phyloP scores from a whole-genome alignment of 2,797 vertebrate species.

The Sebastes diploproa region DNA sequence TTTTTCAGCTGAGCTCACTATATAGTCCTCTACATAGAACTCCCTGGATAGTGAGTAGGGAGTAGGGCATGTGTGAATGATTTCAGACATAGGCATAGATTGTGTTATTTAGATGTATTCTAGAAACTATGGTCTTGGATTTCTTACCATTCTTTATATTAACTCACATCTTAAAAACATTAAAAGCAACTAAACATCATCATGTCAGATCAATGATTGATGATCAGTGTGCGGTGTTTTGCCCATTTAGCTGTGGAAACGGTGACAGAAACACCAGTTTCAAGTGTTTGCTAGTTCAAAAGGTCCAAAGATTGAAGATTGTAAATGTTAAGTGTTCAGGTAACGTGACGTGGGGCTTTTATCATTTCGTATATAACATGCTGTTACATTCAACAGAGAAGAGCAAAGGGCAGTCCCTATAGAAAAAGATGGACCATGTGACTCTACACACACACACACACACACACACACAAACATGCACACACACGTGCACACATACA shows the following conservation, averaged over 20 bases:
- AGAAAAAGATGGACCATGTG: neutral
- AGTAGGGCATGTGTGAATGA: too few species aligned
- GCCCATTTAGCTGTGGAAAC: neutral
- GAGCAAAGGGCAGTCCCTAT: constrained; percentile 8
- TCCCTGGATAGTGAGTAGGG: too few species aligned
- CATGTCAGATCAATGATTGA: neutral
- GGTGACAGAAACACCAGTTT: neutral
- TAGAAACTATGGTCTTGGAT: neutral
- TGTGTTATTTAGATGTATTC: neutral
- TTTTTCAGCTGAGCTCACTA: too few species aligned
- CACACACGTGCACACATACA: too few species aligned
- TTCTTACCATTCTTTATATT: neutral
- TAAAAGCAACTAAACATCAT: too few species aligned
- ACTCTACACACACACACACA: neutral
- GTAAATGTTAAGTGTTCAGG: neutral
- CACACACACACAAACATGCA: too few species aligned
- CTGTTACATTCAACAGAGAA: neutral
- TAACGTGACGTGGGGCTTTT: neutral
- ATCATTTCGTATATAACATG: neutral
- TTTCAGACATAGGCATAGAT: too few species aligned
- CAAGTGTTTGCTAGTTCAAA: neutral
- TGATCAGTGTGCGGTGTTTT: neutral
- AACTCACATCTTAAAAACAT: neutral
- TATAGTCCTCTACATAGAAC: too few species aligned
- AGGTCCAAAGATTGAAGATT: neutral